phyloP scores from a whole-genome alignment of 1,140 invertebrate genomes.

The Dreissena polymorpha region DNA sequence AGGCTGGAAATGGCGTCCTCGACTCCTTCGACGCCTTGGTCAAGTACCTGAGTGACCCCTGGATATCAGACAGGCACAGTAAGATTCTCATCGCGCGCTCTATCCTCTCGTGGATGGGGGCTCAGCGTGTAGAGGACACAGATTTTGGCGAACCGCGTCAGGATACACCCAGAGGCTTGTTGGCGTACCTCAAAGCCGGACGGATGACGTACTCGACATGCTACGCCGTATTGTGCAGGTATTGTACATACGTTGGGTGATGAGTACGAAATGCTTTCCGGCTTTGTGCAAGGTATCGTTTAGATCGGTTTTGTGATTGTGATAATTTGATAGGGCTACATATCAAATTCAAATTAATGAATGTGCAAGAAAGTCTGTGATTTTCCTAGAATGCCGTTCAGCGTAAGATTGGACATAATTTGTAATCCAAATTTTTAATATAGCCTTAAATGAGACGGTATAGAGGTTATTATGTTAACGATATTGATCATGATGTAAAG shows the following conservation, averaged over 20 bases:
- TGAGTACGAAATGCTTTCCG: neutral
- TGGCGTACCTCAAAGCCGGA: slow-evolving; percentile 48
- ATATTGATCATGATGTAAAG: too few species aligned
- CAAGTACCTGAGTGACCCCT: neutral
- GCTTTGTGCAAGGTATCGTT: neutral
- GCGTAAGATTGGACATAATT: too few species aligned
- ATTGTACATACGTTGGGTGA: neutral
- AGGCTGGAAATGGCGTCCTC: neutral
- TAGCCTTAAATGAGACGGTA: too few species aligned
- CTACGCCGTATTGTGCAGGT: slow-evolving; percentile 61
- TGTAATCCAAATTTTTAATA: too few species aligned
- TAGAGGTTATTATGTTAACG: too few species aligned
- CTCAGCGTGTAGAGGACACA: slow-evolving; percentile 42
- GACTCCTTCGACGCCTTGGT: neutral
- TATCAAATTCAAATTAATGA: too few species aligned
- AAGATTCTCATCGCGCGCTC: slow-evolving; percentile 35
- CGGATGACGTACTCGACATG: slow-evolving; percentile 54
- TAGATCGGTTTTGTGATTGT: neutral
- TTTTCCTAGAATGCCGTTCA: too few species aligned
- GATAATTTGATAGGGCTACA: too few species aligned
- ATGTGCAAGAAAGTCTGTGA: too few species aligned
- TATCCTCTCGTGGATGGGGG: slow-evolving; percentile 55
- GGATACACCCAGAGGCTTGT: slow-evolving; percentile 55
- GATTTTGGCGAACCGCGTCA: slow-evolving; percentile 6
- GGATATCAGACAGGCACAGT: neutral